Base-by-base conservation (phyloP, 2,888 invertebrate genomes). In the Anoplius nigerrimus region DNA sequence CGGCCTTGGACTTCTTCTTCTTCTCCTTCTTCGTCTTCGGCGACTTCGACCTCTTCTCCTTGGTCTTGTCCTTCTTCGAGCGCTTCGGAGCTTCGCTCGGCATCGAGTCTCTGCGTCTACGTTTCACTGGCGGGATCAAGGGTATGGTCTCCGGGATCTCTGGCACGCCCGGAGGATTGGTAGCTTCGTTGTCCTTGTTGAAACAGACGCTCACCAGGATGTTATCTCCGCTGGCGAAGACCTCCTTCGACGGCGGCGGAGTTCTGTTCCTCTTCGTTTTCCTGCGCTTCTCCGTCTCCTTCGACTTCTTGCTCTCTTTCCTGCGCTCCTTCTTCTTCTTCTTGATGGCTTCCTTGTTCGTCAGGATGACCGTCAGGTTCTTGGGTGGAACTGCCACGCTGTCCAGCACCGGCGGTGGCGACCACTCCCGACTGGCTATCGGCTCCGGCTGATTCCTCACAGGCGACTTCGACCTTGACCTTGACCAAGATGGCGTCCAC, bases 141-240 rank as follows among this genome's bases (percentile, higher is more conserved):
- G 89, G 88, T 52, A 88, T 86, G 2, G 86, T 86, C 55, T 88
- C 87, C 0, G 86, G 83, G 1, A 86, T 58, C 58, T 88, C 87
- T 2, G 85, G 81, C 0, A 78, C 34, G 2, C 76, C 81, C 2
- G 77, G 66, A 2, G 70, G 76, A 64, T 80, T 82, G 16, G 48
- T 4, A 11, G 66, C 78, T 42, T 83, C 86, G 62, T 87, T 89
- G 2, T 89, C 88, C 80, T 95, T 95, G 86, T 95, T 94, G 89
- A 97, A 97, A 88, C 96, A 97, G 18, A 97, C 96, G 89, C 96
- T 97, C 13, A 97, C 97, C 74, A 97, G 92, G 82, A 97, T 97
- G 87, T 97, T 97, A 89, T 97, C 96, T 2, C 97, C 97, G 13
- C 97, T 96, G 0, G 97, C 96, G 87, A 96, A 97, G 2, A 97